Conservation (phyloP, 1,140 invertebrate species). For the Pygmarrhopalites habei region DNA sequence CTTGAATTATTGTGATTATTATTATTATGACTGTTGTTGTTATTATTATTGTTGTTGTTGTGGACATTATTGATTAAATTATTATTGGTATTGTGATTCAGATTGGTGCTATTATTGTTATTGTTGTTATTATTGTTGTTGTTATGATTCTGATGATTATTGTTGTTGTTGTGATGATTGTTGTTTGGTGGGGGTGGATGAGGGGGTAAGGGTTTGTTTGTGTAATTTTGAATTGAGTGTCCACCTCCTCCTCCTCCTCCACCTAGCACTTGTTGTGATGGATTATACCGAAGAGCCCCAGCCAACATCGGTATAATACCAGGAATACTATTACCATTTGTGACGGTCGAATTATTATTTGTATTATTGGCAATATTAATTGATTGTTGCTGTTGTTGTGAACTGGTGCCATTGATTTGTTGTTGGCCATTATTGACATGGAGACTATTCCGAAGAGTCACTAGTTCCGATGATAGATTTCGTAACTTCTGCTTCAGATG, state of each 20-base stretch:
- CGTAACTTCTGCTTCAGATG: slow-evolving; percentile 80
- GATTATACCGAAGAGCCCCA: too few species aligned
- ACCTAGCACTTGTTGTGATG: too few species aligned
- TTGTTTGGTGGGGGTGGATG: slow-evolving; percentile 42
- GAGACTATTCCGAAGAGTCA: slow-evolving; percentile 75
- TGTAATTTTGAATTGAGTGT: too few species aligned
- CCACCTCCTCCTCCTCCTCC: neutral
- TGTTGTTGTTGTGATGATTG: slow-evolving; percentile 18
- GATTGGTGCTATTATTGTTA: slow-evolving; percentile 14
- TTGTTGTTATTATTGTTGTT: slow-evolving; percentile 2
- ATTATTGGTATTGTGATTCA: slow-evolving; percentile 16
- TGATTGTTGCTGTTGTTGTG: slow-evolving; percentile 13
- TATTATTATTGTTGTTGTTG: slow-evolving; percentile 16
- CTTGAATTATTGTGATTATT: slow-evolving; percentile 18
- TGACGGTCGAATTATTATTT: neutral
- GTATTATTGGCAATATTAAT: slow-evolving; percentile 37
- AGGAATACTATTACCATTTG: neutral
- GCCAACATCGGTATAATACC: too few species aligned
- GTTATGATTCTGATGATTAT: slow-evolving; percentile 15
- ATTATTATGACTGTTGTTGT: slow-evolving; percentile 9
- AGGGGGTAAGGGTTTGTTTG: slow-evolving; percentile 45
- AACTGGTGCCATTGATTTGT: slow-evolving; percentile 10
- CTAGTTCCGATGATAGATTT: slow-evolving; percentile 79
- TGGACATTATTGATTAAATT: slow-evolving; percentile 7
- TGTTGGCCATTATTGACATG: slow-evolving; percentile 39